These are phyloP conservation scores for Asbolus verrucosus DNA, from an alignment of 1,140 invertebrate genomes.

Conservation along the genomic window DNA sequence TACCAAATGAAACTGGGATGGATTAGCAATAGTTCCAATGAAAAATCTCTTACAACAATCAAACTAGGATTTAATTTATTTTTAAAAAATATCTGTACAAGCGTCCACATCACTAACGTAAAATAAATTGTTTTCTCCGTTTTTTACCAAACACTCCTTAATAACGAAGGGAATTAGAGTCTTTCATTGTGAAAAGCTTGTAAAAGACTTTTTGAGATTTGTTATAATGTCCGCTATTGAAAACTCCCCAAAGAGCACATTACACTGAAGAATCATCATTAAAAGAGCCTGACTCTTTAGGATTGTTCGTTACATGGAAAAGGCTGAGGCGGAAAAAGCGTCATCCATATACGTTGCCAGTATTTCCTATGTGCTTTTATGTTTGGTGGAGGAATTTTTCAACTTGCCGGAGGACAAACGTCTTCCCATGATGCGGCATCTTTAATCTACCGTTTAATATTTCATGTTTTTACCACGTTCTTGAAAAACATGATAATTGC, in stretches of 20 bases:
- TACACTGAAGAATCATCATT: slow-evolving; percentile 51
- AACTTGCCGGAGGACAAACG: slow-evolving; percentile 55
- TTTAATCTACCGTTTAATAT: slow-evolving; percentile 59
- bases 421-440: slow-evolving; percentile 54
- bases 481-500: slow-evolving; percentile 54
- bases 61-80: too few relatives aligned
- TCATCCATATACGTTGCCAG: slow-evolving; percentile 53
- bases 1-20: background rate
- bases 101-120: too few relatives aligned
- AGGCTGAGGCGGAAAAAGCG: slow-evolving; percentile 52
- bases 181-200: background rate
- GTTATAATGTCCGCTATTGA: slow-evolving; percentile 10
- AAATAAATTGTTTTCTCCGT: too few relatives aligned
- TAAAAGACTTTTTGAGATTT: slow-evolving; percentile 42
- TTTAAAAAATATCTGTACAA: too few relatives aligned
- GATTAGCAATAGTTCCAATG: too few relatives aligned
- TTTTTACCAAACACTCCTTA: too few relatives aligned
- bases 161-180: too few relatives aligned
- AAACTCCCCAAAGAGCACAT: slow-evolving; percentile 46
- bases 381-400: slow-evolving; percentile 56
- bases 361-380: slow-evolving; percentile 55
- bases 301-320: slow-evolving; percentile 50
- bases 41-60: too few relatives aligned
- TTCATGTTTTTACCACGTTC: slow-evolving; percentile 53
- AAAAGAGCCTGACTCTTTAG: slow-evolving; percentile 46